Base-by-base conservation (phyloP, 2,113 vertebrate species). In the Nothoprocta pentlandii region DNA sequence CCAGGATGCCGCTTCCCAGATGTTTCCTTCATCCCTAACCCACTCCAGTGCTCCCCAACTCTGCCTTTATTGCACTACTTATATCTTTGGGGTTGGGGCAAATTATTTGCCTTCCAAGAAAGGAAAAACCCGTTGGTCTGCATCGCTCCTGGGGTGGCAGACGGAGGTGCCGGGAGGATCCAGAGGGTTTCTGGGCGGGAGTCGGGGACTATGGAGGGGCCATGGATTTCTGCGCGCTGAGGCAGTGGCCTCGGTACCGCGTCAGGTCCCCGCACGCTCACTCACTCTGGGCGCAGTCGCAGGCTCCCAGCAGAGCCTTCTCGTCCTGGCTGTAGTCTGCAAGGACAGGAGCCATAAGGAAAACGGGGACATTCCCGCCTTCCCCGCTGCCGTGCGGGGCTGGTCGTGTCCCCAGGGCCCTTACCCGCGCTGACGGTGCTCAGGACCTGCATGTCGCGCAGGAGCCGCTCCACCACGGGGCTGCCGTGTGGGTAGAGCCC, bases 291-390 rank as follows among this genome's bases (percentile, higher is more conserved):
- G 97, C 97, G 94, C 99, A 99, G 96, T 99, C 99, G 32, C 99
- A 99, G 1, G 97, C 97, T 68, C 99, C 99, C 92, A 99, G 98
- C 79, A 99, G 97, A 2, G 98, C 99, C 85, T 99, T 99, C 97
- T 99, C 99, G 1, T 99, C 99, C 94, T 99, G 98, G 86, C 98
- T 99, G 98, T 99, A 99, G 97, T 99, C 99, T 99, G 98, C 19
- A 93, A 93, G 39, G 71, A 90, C 79, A 81, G 90, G 78, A 75
- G 44, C 1, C 0, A n/a, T 95, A 34, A 97, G 94, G 42, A 36
- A 25, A 10, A 20, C 17, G 15, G 14, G 30, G 23, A 6, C 26
- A 26, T 12, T n/a, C 28, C 54, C 28, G 16, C 28, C 53, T 28
- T 13, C 28, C 26, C 53, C 53, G 25, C 51, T 23, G 8, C 20